phyloP scores from a whole-genome alignment of 2,888 invertebrate genomes.

The Brachyptera putata region DNA sequence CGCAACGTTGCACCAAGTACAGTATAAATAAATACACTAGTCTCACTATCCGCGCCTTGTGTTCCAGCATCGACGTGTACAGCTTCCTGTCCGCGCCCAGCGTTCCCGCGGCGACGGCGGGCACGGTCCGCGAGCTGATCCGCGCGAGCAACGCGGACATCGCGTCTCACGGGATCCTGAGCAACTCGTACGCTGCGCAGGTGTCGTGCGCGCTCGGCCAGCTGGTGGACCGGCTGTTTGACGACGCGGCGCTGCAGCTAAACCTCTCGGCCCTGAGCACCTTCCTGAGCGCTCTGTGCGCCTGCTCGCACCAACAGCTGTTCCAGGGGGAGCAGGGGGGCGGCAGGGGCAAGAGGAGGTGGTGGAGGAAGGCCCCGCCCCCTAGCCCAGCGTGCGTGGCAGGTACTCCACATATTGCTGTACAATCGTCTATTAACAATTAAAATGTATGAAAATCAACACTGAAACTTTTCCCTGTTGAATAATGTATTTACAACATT shows the following conservation, averaged over 20 bases:
- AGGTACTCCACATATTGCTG: too few species aligned
- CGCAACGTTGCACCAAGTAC: too few species aligned
- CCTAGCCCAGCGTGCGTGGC: slow-evolving; percentile 43
- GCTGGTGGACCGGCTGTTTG: slow-evolving; percentile 84
- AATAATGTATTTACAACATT: too few species aligned
- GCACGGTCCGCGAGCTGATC: slow-evolving; percentile 67
- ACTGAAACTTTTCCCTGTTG: too few species aligned
- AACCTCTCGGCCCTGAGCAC: slow-evolving; percentile 79
- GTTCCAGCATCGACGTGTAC: slow-evolving; percentile 76
- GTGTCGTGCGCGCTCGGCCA: slow-evolving; percentile 87
- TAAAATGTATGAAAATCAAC: too few species aligned
- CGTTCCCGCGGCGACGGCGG: slow-evolving; percentile 42
- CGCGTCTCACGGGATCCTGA: slow-evolving; percentile 50
- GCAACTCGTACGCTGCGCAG: slow-evolving; percentile 73
- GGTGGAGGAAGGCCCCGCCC: slow-evolving; percentile 46
- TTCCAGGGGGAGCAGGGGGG: slow-evolving; percentile 43
- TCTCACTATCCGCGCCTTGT: too few species aligned
- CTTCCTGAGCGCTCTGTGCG: slow-evolving; percentile 77
- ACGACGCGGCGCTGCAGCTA: slow-evolving; percentile 80
- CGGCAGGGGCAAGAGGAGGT: slow-evolving; percentile 47
- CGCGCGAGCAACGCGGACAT: slow-evolving; percentile 52
- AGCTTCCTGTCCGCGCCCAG: slow-evolving; percentile 65
- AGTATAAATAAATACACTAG: too few species aligned
- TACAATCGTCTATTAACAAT: too few species aligned
- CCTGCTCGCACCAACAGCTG: slow-evolving; percentile 79